Conservation (phyloP, 2,113 vertebrate species). For the Cochlearius cochlearius region DNA sequence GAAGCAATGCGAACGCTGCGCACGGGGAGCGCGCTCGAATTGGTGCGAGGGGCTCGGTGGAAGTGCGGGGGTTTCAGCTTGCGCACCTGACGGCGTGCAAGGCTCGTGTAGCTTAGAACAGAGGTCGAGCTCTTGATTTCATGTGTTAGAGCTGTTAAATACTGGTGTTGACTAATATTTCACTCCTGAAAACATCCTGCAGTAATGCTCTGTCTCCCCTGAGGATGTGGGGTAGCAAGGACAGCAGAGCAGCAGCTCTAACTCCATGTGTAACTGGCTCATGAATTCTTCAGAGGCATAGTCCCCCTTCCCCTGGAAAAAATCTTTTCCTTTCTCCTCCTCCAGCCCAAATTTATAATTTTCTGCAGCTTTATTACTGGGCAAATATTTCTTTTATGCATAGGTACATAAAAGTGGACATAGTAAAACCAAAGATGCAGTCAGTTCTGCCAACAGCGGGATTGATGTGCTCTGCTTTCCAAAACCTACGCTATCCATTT, state of each 20-base stretch:
- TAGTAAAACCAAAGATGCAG: background rate
- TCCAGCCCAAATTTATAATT: background rate
- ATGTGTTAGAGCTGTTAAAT: background rate
- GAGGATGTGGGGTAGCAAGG: background rate
- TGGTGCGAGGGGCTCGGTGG: background rate
- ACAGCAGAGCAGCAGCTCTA: background rate
- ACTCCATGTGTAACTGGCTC: fast-evolving
- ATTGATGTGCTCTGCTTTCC: background rate
- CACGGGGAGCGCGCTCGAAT: fast-evolving
- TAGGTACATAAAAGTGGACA: fast-evolving
- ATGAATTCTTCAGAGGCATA: background rate
- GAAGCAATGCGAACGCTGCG: fast-evolving
- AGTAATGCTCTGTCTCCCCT: background rate
- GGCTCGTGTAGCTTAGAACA: background rate
- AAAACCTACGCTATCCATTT: fast-evolving
- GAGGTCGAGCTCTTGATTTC: background rate
- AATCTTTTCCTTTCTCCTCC: background rate
- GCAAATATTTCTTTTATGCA: background rate
- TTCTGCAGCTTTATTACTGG: background rate
- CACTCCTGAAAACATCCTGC: background rate
- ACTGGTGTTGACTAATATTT: background rate
- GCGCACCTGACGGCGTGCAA: fast-evolving
- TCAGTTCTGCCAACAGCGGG: background rate
- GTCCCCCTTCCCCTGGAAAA: background rate
- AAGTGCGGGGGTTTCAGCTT: background rate